Evolutionary conservation across 2,113 vertebrate species (phyloP), one percentile per base, ranked within the genome.

Genomic region (Takifugu flavidus): DNA sequence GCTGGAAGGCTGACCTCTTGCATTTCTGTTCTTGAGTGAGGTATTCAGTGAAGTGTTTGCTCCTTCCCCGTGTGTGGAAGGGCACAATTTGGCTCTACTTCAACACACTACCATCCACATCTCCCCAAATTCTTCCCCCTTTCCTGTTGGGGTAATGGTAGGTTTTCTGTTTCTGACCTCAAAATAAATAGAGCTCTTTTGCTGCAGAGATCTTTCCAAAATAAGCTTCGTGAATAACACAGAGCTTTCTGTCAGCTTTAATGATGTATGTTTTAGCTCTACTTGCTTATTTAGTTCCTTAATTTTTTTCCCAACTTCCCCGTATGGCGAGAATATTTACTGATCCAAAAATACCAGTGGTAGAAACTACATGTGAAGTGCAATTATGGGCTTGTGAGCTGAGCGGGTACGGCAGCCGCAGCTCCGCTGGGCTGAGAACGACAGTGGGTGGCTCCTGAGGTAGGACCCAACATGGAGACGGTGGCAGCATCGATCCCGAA

Each of bases 271-370:
- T 77, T 87, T 85, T 78, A 82, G 70, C 65, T 72, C 42, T 80
- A 88, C 75, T 84, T 55, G 67, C 76, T 88, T 89, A 88, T 91
- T 89, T 88, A 82, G 84, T 85, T 80, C 86, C 79, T 89, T 90
- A 88, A 89, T 87, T 90, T 83, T 82, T 82, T 73, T 74, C 77
- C 62, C 58, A 56, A 73, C 57, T 55, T 72, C 72, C 75, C 56
- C 44, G 60, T 51, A 81, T 57, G 76, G 84, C 72, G 82, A 88
- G 75, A 85, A 86, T 74, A 77, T 82, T 74, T 58, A 70, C 74
- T 79, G 56, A 69, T 85, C 86, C 89, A 91, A 90, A 91, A 90
- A 89, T 90, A 90, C 58, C 53, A 47, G 60, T 67, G 62, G 62
- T 49, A 78, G 57, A 77, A 82, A 80, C 62, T 80, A 77, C 70